A percentile compares a stretch with the other conserved stretches of the same genome.
Conservation (phyloP, 2,797 vertebrate species). For the Limosa lapponica region DNA sequence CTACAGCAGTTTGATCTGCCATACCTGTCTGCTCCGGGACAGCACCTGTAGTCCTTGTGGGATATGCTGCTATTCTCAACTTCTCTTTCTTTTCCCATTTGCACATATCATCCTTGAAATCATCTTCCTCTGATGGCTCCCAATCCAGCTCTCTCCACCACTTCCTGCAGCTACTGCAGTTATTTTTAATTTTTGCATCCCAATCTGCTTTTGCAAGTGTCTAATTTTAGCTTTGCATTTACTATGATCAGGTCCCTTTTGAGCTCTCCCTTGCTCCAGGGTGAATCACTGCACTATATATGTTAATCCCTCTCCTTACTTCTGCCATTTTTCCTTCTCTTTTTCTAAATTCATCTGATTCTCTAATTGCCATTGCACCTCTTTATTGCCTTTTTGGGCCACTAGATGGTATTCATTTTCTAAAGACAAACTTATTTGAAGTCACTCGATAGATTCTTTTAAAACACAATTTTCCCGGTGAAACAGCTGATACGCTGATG, state of each 20-base stretch:
- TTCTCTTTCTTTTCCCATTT: constrained; percentile 33
- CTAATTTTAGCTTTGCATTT: constrained; percentile 61
- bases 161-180: constrained; percentile 37
- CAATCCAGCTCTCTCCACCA: background rate
- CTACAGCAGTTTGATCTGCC: background rate
- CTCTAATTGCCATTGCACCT: background rate
- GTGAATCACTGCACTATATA: constrained; percentile 26
- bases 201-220: constrained; percentile 33
- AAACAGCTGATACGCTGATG: background rate
- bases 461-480: background rate
- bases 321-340: background rate
- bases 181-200: constrained; percentile 67
- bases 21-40: background rate
- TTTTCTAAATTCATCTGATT: constrained; percentile 12
- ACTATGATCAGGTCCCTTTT: constrained; percentile 46
- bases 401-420: constrained; percentile 70
- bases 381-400: constrained; percentile 52
- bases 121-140: constrained; percentile 15
- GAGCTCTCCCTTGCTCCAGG: constrained; percentile 54
- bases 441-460: background rate
- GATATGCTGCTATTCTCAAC: background rate
- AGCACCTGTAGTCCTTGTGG: background rate
- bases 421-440: constrained; percentile 23
- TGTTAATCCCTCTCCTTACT: constrained; percentile 26
- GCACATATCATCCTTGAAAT: background rate